Conservation (phyloP, 2,888 invertebrate species). For the Pyrocoelia pectoralis region DNA sequence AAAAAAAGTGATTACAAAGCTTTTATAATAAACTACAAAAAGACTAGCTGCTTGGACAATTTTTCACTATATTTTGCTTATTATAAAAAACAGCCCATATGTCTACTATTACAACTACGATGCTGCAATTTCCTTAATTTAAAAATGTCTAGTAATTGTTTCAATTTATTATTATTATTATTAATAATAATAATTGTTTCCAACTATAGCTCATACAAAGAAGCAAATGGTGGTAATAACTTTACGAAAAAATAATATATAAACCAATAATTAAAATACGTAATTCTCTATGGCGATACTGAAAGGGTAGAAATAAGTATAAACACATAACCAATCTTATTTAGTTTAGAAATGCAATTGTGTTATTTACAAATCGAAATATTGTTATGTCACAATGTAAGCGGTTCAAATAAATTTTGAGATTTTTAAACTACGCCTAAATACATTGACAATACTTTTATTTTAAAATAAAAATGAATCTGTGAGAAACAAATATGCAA, state of each 20-base stretch:
- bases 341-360: constrained; percentile 20
- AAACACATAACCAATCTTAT: constrained; percentile 25
- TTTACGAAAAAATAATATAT: not conserved
- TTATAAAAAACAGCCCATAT: not conserved
- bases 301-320: constrained; percentile 38
- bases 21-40: not conserved
- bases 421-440: constrained; percentile 12
- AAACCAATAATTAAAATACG: not conserved
- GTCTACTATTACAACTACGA: not conserved
- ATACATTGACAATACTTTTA: constrained; percentile 9
- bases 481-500: constrained; percentile 14
- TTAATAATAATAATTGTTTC: no score
- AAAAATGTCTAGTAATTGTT: not conserved
- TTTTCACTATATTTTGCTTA: not conserved
- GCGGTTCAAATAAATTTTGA: not conserved
- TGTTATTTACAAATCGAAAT: constrained; percentile 21
- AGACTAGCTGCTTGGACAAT: not conserved
- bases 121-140: not conserved
- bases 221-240: no score
- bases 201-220: no score
- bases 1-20: not conserved
- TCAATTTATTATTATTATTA: no score
- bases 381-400: constrained; percentile 9
- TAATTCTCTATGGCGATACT: constrained; percentile 26
- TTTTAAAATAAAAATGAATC: not conserved